Evolutionary conservation across 2,797 vertebrate species (phyloP), one percentile per base, ranked within the genome.

Genomic region (Microctenopoma lineatum): DNA sequence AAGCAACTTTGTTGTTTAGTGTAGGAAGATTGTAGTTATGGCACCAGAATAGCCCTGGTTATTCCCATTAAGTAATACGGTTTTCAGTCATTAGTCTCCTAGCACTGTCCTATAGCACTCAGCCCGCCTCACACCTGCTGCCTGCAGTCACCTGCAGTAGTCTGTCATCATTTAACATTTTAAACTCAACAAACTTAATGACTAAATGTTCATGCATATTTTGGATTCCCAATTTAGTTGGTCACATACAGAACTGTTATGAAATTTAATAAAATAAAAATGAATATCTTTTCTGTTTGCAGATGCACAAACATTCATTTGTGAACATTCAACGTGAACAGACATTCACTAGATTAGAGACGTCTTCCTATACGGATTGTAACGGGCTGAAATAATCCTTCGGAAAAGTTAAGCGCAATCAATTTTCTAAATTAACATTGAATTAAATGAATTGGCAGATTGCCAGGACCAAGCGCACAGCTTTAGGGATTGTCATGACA

Each of bases 401-500:
- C 84, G 60, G 74, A 92, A 84, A 90, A 86, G 85, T 90, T 90
- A 86, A 89, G 78, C 52, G 60, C 72, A 11, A 80, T 73, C 88
- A 85, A 48, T 56, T 63, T 70, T 70, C 90, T 90, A 87, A 93
- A 94, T 94, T 94, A 93, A 91, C 83, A 79, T 89, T 72, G 84
- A 92, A 93, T 92, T 93, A 92, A 94, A 92, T 47, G 56, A 92
- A 91, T 86, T 93, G 90, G 90, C 90, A 89, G 79, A 66, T 90
- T 91, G 90, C 89, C 88, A 90, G 80, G 88, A 90, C 59, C 81
- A 89, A 83, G 79, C 82, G 73, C 79, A 67, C 83, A 70, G 87
- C 91, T 93, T 92, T 93, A 88, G 93, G 93, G 89, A 95, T 92
- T 91, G 91, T 88, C 86, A 92, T 91, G 84, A 82, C 88, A 90